Percentiles rank a stretch among this genome's conserved stretches.
phyloP scores from a whole-genome alignment of 2,113 vertebrate species.

The Rhinopomastus cyanomelas region DNA sequence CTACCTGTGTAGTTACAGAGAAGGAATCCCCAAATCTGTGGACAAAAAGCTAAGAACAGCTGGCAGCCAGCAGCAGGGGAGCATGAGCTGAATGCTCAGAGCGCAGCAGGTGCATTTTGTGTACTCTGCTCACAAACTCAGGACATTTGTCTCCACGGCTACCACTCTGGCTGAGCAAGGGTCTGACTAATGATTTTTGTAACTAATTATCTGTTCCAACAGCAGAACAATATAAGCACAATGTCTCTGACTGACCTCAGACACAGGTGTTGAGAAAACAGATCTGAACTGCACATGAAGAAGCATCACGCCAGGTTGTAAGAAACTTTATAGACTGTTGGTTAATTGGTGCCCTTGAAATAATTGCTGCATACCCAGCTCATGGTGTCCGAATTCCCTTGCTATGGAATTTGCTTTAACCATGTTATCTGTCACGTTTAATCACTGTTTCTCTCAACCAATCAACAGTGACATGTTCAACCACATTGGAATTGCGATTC shows the following conservation, averaged over 20 bases:
- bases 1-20: neutral
- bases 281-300: neutral
- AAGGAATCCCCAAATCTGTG: neutral
- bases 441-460: neutral
- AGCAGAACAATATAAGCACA: neutral
- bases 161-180: neutral
- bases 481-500: neutral
- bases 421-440: neutral
- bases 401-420: neutral
- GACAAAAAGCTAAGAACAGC: neutral
- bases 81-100: accelerated
- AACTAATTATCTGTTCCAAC: neutral
- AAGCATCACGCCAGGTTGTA: neutral
- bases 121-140: neutral
- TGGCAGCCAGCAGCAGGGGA: neutral
- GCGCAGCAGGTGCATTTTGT: neutral
- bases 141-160: neutral
- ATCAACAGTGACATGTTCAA: neutral
- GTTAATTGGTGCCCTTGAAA: neutral
- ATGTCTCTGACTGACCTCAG: neutral
- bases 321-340: neutral
- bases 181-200: neutral
- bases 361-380: neutral
- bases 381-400: neutral
- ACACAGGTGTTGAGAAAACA: neutral